Evolutionary conservation across 2,113 vertebrate genomes (phyloP), one percentile per base, ranked within the genome.

Genomic region (Caranx ignobilis): DNA sequence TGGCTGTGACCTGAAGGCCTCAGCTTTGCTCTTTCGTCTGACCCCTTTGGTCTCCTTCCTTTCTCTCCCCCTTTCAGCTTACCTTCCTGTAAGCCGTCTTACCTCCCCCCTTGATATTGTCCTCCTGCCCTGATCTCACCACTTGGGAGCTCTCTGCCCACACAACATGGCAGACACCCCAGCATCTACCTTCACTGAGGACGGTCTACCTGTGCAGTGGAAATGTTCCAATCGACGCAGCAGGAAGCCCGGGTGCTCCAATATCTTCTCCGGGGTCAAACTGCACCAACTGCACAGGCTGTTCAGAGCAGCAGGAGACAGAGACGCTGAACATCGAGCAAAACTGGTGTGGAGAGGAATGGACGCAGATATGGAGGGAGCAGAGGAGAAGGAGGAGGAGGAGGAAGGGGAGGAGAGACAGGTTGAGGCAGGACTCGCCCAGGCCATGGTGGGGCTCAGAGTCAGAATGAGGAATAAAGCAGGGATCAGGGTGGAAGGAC

Each of bases 181-280:
- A 79, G 66, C 65, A 13, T 47, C 79, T n/a, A 37, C 34, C n/a
- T 41, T 80, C 64, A 67, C 26, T 21, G 83, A 87, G 91, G 65
- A 91, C 65, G 11, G 87, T 71, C 41, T 87, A 34, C 2, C 87
- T 62, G 79, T 75, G 19, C 75, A 87, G 9, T 87, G 89, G 82
- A 82, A 84, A 3, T 77, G 91, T 0, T 37, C 78, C 0, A 87
- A 82, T 18, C 71, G 89, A n/a, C 90, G 89, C 16, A 77, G 83
- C 63, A 95, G 96, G 73, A 97, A 97, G 81, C 93, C 95, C 10
- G 96, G 95, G 8, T 92, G 93, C 0, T 96, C 96, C 64, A 96
- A 98, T 93, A 97, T 97, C 81, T 97, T 98, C 74, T 94, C 96
- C 5, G 88, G 87, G 11, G 26, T 89, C 43, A 88, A 82, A 70